Evolutionary conservation across 2,888 invertebrate species (phyloP), one percentile per base, ranked within the genome.

Genomic region (Apotomis betuletana): DNA sequence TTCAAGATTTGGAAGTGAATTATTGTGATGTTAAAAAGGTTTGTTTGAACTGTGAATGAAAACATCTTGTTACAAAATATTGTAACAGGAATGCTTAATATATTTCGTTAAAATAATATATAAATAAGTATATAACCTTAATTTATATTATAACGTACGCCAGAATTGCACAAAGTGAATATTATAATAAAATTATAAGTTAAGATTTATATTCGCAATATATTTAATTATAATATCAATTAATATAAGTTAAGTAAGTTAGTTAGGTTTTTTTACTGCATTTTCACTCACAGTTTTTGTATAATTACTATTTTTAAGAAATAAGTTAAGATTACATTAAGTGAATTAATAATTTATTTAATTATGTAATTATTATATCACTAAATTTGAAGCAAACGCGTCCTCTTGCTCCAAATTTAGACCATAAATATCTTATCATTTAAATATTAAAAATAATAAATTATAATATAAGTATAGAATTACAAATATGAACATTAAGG

Each of bases 151-250:
- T 41, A 6, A 41, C 5, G 41, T 55, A 62, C 69, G 79, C 73
- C 77, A 82, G 75, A 86, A 84, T 90, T 89, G 90, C 90, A 90
- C 89, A 89, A 90, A 88, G 90, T 89, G 85, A 82, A 77, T 74
- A 69, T 38, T 62, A 63, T 46, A 60, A 6, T 27, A 27, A 27
- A 27, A 27, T 2, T 27, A 27, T 27, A 27, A 2, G 27, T 27
- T 27, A 27, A 27, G 27, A 15, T 27, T 27, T 27, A 27, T 27
- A 27, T 27, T 27, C 27, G 27, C 27, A 27, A 27, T 2, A 27
- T 27, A 2, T n/a, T 5, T 58, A 59, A 10, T 59, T 5, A 41
- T 27, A 13, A 13, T 27, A 51, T n/a, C 4, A 60, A 60, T 67
- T 71, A 4, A 41, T 6, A 57, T 57, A 62, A 41, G n/a, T n/a